phyloP scores from a whole-genome alignment of 2,888 invertebrate species.

The Cheilosia soror region DNA sequence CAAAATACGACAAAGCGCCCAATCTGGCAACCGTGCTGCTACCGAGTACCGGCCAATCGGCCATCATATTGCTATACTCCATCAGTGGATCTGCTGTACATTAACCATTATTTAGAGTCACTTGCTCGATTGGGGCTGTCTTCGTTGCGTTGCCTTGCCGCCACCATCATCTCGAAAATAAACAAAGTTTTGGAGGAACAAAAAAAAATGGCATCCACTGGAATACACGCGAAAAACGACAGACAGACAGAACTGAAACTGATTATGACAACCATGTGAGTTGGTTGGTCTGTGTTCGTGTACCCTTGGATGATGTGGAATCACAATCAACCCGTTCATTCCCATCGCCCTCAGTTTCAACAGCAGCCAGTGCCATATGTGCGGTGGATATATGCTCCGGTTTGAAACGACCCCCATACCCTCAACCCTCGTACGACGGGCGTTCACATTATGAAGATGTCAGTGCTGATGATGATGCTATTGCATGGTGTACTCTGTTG shows the following conservation, averaged over 20 bases:
- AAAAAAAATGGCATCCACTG: constrained; percentile 1
- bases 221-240: constrained; percentile 9
- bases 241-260: constrained; percentile 42
- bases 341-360: constrained; percentile 12
- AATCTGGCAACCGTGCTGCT: too few species aligned
- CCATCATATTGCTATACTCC: neutral
- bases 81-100: neutral
- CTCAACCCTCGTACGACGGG: neutral
- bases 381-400: neutral
- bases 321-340: constrained; percentile 51
- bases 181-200: constrained; percentile 12
- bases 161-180: constrained; percentile 45
- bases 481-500: constrained; percentile 12
- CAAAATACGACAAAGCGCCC: too few species aligned
- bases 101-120: constrained; percentile 54
- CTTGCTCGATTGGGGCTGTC: constrained; percentile 55
- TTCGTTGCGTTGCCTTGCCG: constrained; percentile 23
- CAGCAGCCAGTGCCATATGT: constrained; percentile 31
- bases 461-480: constrained; percentile 39
- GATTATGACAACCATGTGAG: constrained; percentile 64
- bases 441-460: constrained; percentile 36
- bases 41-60: constrained; percentile 18
- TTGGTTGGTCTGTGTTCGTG: neutral
- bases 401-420: constrained; percentile 5
- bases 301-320: constrained; percentile 42